Percentiles rank a stretch among this genome's conserved stretches.
phyloP scores from a whole-genome alignment of 64 coral and sea anemone species.

The Orbicella faveolata region DNA sequence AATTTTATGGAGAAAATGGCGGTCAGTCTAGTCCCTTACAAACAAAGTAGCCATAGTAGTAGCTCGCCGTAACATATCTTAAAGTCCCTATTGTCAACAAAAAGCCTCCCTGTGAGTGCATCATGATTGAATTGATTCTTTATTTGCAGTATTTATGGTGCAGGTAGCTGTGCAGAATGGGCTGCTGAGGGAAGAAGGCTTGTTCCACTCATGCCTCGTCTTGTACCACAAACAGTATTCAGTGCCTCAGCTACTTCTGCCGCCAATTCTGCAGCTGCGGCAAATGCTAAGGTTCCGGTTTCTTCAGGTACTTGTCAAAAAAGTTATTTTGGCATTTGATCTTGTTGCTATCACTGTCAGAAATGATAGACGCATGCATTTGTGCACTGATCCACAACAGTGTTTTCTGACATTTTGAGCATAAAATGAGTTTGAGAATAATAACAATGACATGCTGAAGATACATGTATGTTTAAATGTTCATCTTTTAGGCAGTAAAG shows the following conservation, averaged over 20 bases:
- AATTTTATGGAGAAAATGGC: too few relatives aligned
- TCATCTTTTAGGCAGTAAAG: background rate
- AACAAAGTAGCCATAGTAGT: too few relatives aligned
- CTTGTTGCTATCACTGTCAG: too few relatives aligned
- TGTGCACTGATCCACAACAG: too few relatives aligned
- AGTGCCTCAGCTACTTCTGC: slow-evolving; percentile 92
- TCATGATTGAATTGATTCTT: too few relatives aligned
- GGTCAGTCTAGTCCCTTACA: too few relatives aligned
- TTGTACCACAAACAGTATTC: slow-evolving; percentile 95
- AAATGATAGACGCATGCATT: too few relatives aligned
- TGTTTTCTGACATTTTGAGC: too few relatives aligned
- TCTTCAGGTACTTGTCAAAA: slow-evolving; percentile 44
- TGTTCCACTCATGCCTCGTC: slow-evolving; percentile 97
- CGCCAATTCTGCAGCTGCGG: slow-evolving; percentile 89
- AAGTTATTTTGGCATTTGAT: background rate
- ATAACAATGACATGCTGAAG: background rate
- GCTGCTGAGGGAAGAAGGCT: slow-evolving; percentile 93
- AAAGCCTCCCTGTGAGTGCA: too few relatives aligned
- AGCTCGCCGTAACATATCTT: too few relatives aligned
- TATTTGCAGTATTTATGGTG: slow-evolving; percentile 79
- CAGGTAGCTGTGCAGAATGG: slow-evolving; percentile 94
- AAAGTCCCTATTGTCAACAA: too few relatives aligned
- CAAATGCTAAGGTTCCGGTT: slow-evolving; percentile 71
- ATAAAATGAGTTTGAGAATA: background rate
- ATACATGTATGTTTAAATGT: background rate